Conservation (phyloP, 1,140 invertebrate species). For the Tyrophagus putrescentiae region DNA sequence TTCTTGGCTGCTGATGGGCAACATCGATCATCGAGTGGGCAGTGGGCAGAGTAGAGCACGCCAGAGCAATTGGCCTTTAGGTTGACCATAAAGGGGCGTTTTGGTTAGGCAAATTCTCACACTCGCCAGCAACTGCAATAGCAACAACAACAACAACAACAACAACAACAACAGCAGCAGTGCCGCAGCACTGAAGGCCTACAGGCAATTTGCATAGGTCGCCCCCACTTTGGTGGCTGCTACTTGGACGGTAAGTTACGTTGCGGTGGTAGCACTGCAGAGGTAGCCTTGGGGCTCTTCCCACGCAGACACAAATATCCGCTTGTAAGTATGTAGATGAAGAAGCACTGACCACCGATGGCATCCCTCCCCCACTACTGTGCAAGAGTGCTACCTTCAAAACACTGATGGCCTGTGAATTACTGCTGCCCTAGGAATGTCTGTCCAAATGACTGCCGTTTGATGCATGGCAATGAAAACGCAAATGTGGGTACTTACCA, state of each 20-base stretch:
- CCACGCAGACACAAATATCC: conserved; percentile 7
- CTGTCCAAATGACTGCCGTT: too few relatives aligned
- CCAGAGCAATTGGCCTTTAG: too few relatives aligned
- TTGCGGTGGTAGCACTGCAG: neutral
- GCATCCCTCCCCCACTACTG: conserved; percentile 1
- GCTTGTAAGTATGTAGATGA: conserved; percentile 1
- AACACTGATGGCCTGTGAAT: too few relatives aligned
- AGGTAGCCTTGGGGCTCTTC: conserved; percentile 4
- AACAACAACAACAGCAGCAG: too few relatives aligned
- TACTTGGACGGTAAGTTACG: conserved; percentile 2
- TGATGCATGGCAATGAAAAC: too few relatives aligned
- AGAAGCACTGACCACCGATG: neutral
- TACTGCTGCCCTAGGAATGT: too few relatives aligned
- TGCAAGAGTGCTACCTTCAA: too few relatives aligned
- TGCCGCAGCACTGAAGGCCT: neutral
- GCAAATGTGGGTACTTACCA: too few relatives aligned
- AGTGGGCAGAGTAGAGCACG: conserved; percentile 7
- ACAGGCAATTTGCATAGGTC: too few relatives aligned
- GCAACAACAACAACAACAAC: neutral
- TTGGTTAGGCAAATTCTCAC: conserved; percentile 15
- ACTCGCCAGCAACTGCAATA: neutral
- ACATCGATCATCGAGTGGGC: conserved; percentile 15
- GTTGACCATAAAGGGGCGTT: conserved; percentile 12
- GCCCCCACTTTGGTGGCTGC: too few relatives aligned
- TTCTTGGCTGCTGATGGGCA: neutral